Base-by-base conservation (phyloP, 2,888 invertebrate species). In the Ditylenchus weischeri region DNA sequence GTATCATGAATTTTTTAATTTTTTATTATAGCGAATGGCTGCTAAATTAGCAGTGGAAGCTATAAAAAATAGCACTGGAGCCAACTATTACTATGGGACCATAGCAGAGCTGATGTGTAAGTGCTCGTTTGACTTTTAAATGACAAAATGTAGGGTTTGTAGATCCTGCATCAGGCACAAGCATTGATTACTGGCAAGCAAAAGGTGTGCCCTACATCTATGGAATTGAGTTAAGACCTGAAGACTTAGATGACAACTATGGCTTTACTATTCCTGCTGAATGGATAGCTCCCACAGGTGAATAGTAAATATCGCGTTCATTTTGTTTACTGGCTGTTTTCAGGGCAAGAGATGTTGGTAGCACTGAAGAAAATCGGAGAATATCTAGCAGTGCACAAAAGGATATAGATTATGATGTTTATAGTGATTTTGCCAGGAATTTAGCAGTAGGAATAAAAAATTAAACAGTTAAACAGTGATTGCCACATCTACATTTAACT, bases 121-220 rank as follows among this genome's bases (percentile, higher is more conserved):
- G 78, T 73, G 21, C 57, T 21, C n/a, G 21, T 49, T 18, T 54
- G 13, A 43, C 29, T 29, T 29, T 29, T 29, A 4, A 29, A 29
- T 29, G 29, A 29, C 29, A 29, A 2, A 29, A 5, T 29, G 2
- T 29, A 5, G 29, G 29, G 29, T 29, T 19, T 78, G 29, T 60
- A 80, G 79, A 81, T 64, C 80, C 80, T 10, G 82, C 82, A 10
- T 77, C 79, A 10, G 82, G 82, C 21, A 82, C 82, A 0, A 74
- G 74, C 50, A 81, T 82, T 61, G 35, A 62, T 50, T 82, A 73
- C 70, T 74, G 79, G 77, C 81, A 81, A 62, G 71, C 75, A 54
- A 69, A 69, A 18, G 77, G 76, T 3, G 77, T 82, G 5, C 81
- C 82, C 10, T 82, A 79, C 69, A 79, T 80, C 57, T 79, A 79